phyloP scores from a whole-genome alignment of 2,888 invertebrate species.

The Cyrtodaria siliqua region DNA sequence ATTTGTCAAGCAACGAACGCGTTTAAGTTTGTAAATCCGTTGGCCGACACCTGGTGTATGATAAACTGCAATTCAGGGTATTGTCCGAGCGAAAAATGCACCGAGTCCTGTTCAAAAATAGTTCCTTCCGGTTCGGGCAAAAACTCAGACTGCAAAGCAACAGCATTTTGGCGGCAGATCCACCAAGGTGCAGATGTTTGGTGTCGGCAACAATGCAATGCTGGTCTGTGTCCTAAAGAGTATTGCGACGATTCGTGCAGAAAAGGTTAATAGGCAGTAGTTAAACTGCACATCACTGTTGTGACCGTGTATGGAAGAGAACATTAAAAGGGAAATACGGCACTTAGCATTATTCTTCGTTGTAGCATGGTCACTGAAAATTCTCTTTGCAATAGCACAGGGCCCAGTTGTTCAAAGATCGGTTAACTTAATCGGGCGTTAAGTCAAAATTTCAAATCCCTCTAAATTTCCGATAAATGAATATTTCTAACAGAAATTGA shows the following conservation, averaged over 20 bases:
- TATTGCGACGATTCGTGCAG: constrained; percentile 42
- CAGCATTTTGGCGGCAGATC: constrained; percentile 19
- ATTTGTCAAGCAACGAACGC: background rate
- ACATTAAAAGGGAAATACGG: too few species aligned
- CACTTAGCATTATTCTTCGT: background rate
- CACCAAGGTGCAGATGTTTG: constrained; percentile 33
- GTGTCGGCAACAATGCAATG: constrained; percentile 33
- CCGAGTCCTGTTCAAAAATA: constrained; percentile 5
- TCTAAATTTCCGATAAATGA: too few species aligned
- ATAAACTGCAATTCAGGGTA: constrained; percentile 12
- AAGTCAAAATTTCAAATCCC: too few species aligned
- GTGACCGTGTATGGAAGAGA: too few species aligned
- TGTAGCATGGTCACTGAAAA: too few species aligned
- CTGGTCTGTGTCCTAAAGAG: constrained; percentile 34
- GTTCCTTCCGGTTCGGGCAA: background rate
- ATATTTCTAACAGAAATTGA: too few species aligned
- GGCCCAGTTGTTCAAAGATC: too few species aligned
- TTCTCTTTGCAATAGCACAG: too few species aligned
- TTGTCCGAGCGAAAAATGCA: constrained; percentile 17
- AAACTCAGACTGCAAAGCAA: constrained; percentile 30
- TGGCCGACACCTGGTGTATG: constrained; percentile 34
- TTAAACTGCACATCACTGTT: background rate
- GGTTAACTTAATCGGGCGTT: too few species aligned
- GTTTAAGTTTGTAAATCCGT: background rate
- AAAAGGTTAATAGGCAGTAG: background rate